Base-by-base conservation (phyloP, 2,888 invertebrate species). In the Mongoloraphidia duomilia region DNA sequence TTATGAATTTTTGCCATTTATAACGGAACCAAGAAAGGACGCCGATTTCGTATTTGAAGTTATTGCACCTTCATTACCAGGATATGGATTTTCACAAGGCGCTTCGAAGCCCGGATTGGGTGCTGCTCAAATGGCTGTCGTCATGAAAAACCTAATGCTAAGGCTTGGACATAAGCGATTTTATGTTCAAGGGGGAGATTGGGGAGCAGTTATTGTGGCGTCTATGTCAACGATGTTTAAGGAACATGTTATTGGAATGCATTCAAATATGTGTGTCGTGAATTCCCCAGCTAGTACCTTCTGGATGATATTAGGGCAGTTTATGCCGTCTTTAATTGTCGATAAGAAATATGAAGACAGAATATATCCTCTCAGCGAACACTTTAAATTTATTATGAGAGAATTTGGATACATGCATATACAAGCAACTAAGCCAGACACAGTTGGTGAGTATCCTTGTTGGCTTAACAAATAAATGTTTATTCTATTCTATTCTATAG, bases 391-490 rank as follows among this genome's bases (percentile, higher is more conserved):
- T 49, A 8, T 70, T 0, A 49, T 75, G 44, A 65, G 70, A 44
- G 79, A 82, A 61, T 62, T 60, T 35, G 82, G 80, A 1, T 82
- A 80, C 56, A 62, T 84, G 58, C 90, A 91, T 61, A 55, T 91
- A 6, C 92, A 93, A 62, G 77, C 86, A 0, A 89, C 91, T 0
- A 92, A 90, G 63, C 92, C 93, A 11, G 92, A 93, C 59, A 90
- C 91, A 0, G 69, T 88, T 55, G 91, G 89, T 83, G 61, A 65
- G 68, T 54, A 52, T 36, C 33, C 34, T 34, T 11, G 12, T 9
- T 43, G 37, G 12, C 4, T 43, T 26, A 44, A 41, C 41, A 44
- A n/a, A n/a, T n/a, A n/a, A n/a, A n/a, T n/a, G n/a, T n/a, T n/a
- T n/a, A n/a, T n/a, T n/a, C n/a, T n/a, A 14, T 47, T 14, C 6